Evolutionary conservation across 2,888 invertebrate species (phyloP).

Genomic region (Drosophila prostipennis): DNA sequence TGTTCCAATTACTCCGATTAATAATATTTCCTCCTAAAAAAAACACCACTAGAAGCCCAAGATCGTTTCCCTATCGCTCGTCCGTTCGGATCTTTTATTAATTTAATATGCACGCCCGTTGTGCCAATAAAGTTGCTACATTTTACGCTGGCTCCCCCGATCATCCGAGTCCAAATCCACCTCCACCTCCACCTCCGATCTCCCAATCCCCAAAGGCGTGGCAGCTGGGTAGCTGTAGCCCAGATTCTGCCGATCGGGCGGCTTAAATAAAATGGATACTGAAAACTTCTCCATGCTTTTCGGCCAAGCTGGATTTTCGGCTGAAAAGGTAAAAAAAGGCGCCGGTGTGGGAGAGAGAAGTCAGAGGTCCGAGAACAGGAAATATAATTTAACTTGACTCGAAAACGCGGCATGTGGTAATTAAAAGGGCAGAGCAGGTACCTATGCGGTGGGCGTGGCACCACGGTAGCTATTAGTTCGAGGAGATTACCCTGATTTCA

Average conservation of each 20-base stretch:
- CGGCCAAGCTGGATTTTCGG: conserved; percentile 13
- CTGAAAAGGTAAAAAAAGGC: conserved; percentile 43
- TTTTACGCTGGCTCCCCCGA: conserved; percentile 70
- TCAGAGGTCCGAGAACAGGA: conserved; percentile 60
- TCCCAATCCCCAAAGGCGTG: conserved; percentile 29
- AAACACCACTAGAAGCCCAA: conserved; percentile 14
- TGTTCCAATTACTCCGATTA: not conserved
- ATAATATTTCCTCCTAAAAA: conserved; percentile 3
- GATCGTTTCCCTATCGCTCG: conserved; percentile 19
- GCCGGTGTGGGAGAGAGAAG: conserved; percentile 46
- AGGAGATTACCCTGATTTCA: conserved; percentile 39
- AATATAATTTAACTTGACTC: conserved; percentile 73
- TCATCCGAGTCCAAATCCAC: not conserved
- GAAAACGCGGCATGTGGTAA: conserved; percentile 74
- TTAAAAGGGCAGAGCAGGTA: conserved; percentile 77
- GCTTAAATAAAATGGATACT: conserved; percentile 79
- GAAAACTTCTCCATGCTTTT: conserved; percentile 47
- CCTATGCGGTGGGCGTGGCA: conserved; percentile 60
- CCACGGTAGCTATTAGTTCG: conserved; percentile 72
- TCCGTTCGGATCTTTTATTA: conserved; percentile 55
- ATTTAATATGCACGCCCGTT: conserved; percentile 83
- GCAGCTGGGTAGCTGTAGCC: conserved; percentile 36
- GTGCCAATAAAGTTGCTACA: conserved; percentile 82
- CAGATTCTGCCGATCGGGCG: conserved; percentile 53
- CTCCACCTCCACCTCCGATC: not conserved